A percentile compares a stretch with the other conserved stretches of the same genome.
Conservation (phyloP, 2,113 vertebrate genomes). For the Oreotrochilus melanogaster region DNA sequence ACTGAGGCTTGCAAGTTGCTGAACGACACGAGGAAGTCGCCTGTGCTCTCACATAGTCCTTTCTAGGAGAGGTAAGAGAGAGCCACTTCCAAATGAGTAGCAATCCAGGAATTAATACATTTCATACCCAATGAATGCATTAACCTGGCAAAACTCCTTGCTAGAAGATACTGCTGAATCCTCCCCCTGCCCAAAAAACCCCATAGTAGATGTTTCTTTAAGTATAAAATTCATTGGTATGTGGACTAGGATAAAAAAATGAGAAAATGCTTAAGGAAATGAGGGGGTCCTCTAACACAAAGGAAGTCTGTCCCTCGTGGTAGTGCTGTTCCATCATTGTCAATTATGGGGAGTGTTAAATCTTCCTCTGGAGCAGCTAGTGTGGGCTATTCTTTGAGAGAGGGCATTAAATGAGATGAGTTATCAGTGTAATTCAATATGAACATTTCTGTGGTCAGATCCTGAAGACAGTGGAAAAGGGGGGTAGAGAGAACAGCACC, state of each 20-base stretch:
- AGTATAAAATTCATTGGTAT: accelerated
- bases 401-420: background rate
- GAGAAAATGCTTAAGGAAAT: background rate
- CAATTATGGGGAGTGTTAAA: background rate
- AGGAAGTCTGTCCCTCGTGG: background rate
- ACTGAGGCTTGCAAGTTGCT: accelerated
- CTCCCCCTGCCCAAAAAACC: accelerated
- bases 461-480: constrained; percentile 9
- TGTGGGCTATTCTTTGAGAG: background rate
- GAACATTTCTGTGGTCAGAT: background rate
- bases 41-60: accelerated
- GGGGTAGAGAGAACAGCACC: background rate
- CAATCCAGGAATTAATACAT: accelerated
- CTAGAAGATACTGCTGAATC: background rate
- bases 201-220: accelerated
- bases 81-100: background rate
- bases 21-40: accelerated
- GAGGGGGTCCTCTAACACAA: background rate
- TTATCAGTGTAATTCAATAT: constrained; percentile 29
- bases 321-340: constrained; percentile 45
- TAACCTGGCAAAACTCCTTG: background rate
- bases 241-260: background rate
- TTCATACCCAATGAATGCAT: too few species aligned
- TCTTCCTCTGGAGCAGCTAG: constrained; percentile 10
- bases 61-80: background rate